Conservation (phyloP, 2,888 invertebrate species). For the Drosophila seclusa region DNA sequence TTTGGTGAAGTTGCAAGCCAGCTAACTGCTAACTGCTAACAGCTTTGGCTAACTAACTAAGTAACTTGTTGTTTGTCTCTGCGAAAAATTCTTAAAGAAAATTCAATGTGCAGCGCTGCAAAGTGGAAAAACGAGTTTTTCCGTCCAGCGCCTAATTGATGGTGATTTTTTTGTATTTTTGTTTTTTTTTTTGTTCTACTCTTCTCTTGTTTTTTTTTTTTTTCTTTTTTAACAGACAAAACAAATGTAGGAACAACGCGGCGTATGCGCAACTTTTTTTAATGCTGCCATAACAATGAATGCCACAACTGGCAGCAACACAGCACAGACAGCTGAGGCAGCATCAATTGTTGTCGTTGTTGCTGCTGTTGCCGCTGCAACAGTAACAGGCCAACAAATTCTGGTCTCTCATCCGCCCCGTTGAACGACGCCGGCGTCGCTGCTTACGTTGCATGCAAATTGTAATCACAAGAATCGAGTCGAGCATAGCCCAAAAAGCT, state of each 20-base stretch:
- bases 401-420: constrained; percentile 68
- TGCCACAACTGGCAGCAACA: constrained; percentile 31
- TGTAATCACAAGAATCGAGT: constrained; percentile 63
- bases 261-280: constrained; percentile 53
- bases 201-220: constrained; percentile 14
- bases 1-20: neutral
- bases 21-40: neutral
- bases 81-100: constrained; percentile 69
- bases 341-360: constrained; percentile 19
- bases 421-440: constrained; percentile 49
- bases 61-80: constrained; percentile 40
- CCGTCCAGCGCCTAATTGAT: constrained; percentile 64
- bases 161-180: constrained; percentile 21
- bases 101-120: constrained; percentile 39
- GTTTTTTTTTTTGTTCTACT: constrained; percentile 11
- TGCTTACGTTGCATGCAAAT: constrained; percentile 65
- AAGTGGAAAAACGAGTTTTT: constrained; percentile 72
- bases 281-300: constrained; percentile 39
- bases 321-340: constrained; percentile 12
- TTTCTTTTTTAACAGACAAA: constrained; percentile 33
- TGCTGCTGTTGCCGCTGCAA: constrained; percentile 12
- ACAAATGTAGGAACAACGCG: constrained; percentile 38
- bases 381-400: constrained; percentile 35
- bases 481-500: constrained; percentile 55
- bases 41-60: constrained; percentile 14